Evolutionary conservation across 1,140 invertebrate species (phyloP), one percentile per base, ranked within the genome.

Genomic region (Drepana arcuata): DNA sequence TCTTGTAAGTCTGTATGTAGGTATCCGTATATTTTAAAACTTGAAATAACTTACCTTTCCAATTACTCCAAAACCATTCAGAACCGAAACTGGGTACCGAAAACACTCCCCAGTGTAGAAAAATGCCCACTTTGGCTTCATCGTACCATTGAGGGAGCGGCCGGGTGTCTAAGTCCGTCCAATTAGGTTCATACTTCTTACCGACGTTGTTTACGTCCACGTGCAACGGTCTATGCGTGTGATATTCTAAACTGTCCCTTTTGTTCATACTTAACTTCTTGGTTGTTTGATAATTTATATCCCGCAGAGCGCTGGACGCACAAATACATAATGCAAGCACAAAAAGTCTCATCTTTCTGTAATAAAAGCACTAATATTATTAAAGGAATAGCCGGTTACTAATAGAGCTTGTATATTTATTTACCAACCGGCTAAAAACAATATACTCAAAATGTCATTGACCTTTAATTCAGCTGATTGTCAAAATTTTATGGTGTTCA

Each of bases 41-140:
- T 11, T 16, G n/a, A 35, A 16, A 12, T 16, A 34, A 16, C 55
- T 55, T 84, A 91, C 90, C 84, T 85, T 87, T 86, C 92, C 91
- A 94, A 62, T 90, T 84, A 1, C 75, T 85, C 93, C 93, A 96
- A 75, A 95, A 96, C 95, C 94, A 96, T 85, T 95, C 95, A 1
- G 89, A 89, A 0, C 88, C 87, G 73, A 89, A 93, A 48, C 92
- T 90, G 0, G 95, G 95, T 0, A 97, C 96, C 0, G 93, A 91
- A 60, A 91, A 98, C 0, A 98, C 91, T 2, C 96, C 95, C 93
- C 95, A 98, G 58, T 98, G 95, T 24, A 97, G 84, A 63, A 97
- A 97, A 41, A 97, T 96, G 10, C 95, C 95, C 48, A 98, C 86
- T 84, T 97, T 97, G 0, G 88, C 91, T 32, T 93, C 84, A 59